phyloP scores from a whole-genome alignment of 2,113 vertebrate genomes.

The Euleptes europaea region DNA sequence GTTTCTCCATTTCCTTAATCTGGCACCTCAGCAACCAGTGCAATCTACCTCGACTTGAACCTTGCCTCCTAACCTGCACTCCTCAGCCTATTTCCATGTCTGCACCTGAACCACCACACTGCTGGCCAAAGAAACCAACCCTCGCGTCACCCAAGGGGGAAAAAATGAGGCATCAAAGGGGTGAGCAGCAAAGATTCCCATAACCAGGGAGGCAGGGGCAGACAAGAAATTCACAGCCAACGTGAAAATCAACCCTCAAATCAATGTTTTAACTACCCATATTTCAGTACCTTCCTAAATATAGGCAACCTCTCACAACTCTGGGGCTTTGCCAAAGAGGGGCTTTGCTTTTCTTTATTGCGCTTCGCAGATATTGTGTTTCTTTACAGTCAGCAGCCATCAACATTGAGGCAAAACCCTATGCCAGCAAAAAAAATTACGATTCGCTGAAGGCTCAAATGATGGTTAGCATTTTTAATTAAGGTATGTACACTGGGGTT shows the following conservation, averaged over 20 bases:
- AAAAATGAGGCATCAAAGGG: background rate
- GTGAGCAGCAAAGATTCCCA: background rate
- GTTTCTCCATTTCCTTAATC: background rate
- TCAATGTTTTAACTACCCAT: background rate
- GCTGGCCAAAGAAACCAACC: constrained; percentile 16
- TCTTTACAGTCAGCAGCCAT: no score
- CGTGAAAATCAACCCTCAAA: background rate
- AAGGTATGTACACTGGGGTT: no score
- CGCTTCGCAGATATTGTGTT: no score
- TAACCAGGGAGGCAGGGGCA: no score
- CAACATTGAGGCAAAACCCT: no score
- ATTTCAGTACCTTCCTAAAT: background rate
- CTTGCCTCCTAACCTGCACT: background rate
- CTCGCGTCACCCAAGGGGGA: no score
- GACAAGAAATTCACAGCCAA: background rate
- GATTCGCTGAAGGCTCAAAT: no score
- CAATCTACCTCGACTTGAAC: background rate
- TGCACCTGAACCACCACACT: background rate
- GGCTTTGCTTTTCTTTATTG: no score
- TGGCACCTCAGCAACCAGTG: background rate
- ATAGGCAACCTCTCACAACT: background rate
- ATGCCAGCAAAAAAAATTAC: no score
- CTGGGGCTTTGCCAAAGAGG: background rate
- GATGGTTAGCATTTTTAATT: no score
- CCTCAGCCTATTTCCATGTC: background rate